phyloP scores from a whole-genome alignment of 2,797 vertebrate genomes.

The Strix occidentalis region DNA sequence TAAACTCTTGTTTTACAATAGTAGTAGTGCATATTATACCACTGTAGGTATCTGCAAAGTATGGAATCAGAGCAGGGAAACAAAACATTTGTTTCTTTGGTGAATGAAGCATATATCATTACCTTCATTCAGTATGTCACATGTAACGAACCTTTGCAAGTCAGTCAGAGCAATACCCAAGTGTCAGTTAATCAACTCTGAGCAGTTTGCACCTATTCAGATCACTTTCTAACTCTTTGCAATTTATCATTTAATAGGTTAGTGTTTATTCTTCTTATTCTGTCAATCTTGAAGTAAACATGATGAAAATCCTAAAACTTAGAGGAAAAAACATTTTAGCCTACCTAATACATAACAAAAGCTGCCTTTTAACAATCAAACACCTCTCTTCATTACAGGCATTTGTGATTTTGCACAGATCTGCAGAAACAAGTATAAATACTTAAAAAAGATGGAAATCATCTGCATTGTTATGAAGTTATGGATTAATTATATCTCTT shows the following conservation, averaged over 20 bases:
- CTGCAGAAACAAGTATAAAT: neutral
- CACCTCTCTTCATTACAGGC: neutral
- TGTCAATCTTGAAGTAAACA: neutral
- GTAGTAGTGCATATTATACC: constrained; percentile 76
- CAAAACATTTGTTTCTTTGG: constrained; percentile 79
- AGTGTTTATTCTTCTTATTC: neutral
- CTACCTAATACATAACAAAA: neutral
- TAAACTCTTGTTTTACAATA: constrained; percentile 87
- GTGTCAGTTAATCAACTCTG: constrained; percentile 64
- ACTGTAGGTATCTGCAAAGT: constrained; percentile 73
- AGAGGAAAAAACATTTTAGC: neutral
- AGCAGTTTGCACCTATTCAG: constrained; percentile 22
- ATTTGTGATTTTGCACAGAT: neutral
- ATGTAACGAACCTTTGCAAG: constrained; percentile 71
- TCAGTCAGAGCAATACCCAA: constrained; percentile 48
- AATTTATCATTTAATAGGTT: constrained; percentile 18
- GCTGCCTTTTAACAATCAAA: neutral
- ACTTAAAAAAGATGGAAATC: neutral
- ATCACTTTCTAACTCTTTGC: neutral
- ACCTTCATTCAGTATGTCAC: constrained; percentile 69
- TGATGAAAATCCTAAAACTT: neutral
- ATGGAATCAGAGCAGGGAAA: constrained; percentile 73
- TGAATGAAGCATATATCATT: constrained; percentile 77
- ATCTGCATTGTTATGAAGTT: neutral
- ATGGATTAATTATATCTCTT: neutral